Evolutionary conservation across 2,113 vertebrate genomes (phyloP).

Genomic region (Chloropsis hardwickii): DNA sequence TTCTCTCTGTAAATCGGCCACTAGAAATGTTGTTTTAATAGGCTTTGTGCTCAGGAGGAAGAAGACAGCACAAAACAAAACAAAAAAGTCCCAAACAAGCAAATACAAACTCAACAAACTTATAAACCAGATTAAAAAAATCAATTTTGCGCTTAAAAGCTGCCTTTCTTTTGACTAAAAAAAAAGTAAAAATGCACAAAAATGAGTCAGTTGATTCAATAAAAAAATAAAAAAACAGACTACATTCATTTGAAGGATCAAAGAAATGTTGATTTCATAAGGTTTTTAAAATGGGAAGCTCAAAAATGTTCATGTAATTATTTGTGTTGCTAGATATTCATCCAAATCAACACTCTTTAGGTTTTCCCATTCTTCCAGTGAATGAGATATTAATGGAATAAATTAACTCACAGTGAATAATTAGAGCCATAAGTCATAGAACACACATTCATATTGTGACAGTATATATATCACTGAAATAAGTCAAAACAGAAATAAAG

Average conservation of each 20-base stretch:
- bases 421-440: background rate
- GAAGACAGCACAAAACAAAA: background rate
- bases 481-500: background rate
- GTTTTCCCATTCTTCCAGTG: background rate
- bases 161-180: background rate
- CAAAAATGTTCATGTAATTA: background rate
- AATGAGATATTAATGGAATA: background rate
- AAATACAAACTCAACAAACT: background rate
- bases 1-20: background rate
- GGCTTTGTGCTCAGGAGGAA: background rate
- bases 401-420: background rate
- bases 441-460: background rate
- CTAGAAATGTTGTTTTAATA: background rate
- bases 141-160: background rate
- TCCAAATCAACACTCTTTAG: background rate
- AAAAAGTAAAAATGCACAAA: background rate
- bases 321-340: background rate
- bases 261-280: background rate
- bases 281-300: background rate
- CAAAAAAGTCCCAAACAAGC: background rate
- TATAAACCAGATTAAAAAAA: background rate
- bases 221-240: background rate
- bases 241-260: background rate
- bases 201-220: background rate
- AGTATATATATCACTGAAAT: background rate